phyloP scores from a whole-genome alignment of 2,888 invertebrate species.

The Lucinisca nassula region DNA sequence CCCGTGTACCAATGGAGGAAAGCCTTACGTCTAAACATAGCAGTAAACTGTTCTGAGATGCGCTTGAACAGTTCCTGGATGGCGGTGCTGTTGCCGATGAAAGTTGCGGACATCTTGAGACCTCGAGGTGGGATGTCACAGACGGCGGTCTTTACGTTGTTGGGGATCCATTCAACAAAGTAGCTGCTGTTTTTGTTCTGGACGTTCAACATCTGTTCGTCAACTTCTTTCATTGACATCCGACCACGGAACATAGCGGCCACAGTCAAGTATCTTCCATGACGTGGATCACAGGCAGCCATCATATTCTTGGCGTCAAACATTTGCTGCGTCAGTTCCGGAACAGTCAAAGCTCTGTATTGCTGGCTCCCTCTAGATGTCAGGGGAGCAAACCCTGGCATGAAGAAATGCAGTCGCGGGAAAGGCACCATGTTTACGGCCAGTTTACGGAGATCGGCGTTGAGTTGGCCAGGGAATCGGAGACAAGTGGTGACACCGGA shows the following conservation, averaged over 20 bases:
- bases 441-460: too few relatives aligned
- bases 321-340: slow-evolving; percentile 95
- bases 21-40: too few relatives aligned
- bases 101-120: too few relatives aligned
- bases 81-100: too few relatives aligned
- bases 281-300: slow-evolving; percentile 98
- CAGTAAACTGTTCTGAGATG: too few relatives aligned
- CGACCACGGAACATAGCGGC: slow-evolving; percentile 87
- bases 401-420: slow-evolving; percentile 96
- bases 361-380: slow-evolving; percentile 95
- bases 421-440: slow-evolving; percentile 94
- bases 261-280: slow-evolving; percentile 91
- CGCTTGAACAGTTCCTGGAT: too few relatives aligned
- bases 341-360: slow-evolving; percentile 90
- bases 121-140: too few relatives aligned
- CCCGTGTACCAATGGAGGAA: too few relatives aligned
- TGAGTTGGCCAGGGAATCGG: too few relatives aligned
- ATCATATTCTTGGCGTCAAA: slow-evolving; percentile 97
- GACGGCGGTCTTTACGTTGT: too few relatives aligned
- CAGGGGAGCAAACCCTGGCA: slow-evolving; percentile 96
- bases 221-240: slow-evolving; percentile 88
- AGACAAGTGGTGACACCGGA: too few relatives aligned
- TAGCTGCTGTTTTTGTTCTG: slow-evolving; percentile 83
- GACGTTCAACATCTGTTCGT: slow-evolving; percentile 95
- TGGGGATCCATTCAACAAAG: too few relatives aligned